Percentiles rank a stretch among this genome's conserved stretches.
phyloP scores from a whole-genome alignment of 2,888 invertebrate species.

The Gymnosoma rotundatum region DNA sequence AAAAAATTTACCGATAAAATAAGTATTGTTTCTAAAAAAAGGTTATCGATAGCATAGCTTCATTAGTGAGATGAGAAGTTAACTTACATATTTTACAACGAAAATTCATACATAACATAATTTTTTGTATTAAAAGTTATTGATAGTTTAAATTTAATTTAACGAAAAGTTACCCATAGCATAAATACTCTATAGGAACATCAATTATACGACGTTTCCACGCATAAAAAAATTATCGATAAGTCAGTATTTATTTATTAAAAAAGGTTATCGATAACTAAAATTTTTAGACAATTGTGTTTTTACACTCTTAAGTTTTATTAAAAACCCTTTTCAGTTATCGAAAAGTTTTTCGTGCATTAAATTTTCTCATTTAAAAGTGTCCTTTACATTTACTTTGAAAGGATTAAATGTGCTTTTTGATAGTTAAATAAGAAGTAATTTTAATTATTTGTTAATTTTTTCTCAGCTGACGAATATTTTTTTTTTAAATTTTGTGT shows the following conservation, averaged over 20 bases:
- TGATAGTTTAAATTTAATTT: background rate
- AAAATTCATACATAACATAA: too few relatives aligned
- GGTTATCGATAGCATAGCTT: background rate
- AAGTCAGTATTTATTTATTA: too few relatives aligned
- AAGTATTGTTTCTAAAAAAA: background rate
- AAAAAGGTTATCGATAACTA: background rate
- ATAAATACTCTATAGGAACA: too few relatives aligned
- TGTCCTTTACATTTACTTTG: conserved; percentile 1
- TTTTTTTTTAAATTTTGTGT: conserved; percentile 42
- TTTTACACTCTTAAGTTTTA: conserved; percentile 11
- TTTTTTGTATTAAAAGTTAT: background rate
- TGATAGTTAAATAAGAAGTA: background rate
- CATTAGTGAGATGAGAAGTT: too few relatives aligned
- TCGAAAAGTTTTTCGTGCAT: background rate
- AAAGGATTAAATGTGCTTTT: background rate
- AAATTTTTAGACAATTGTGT: background rate
- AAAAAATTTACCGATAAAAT: background rate
- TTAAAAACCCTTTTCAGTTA: background rate
- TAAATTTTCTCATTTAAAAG: conserved; percentile 4
- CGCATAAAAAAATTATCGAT: too few relatives aligned
- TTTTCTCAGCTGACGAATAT: conserved; percentile 14
- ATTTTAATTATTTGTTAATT: background rate
- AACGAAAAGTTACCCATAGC: too few relatives aligned
- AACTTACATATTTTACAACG: too few relatives aligned
- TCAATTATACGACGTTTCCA: too few relatives aligned